Conservation (phyloP, 2,797 vertebrate species). For the Syngnathus acus region DNA sequence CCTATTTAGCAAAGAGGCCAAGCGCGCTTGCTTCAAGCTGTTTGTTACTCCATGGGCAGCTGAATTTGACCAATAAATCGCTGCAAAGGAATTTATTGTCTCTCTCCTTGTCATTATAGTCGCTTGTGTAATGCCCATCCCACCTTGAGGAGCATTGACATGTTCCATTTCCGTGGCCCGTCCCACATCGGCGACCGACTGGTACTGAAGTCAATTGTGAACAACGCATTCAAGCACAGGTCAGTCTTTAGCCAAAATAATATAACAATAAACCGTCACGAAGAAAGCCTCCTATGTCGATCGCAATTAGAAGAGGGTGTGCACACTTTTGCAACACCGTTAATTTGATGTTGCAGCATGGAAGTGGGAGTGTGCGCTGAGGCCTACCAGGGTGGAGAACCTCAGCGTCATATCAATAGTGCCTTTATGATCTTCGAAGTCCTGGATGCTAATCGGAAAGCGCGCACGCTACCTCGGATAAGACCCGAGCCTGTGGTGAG, state of each 20-base stretch:
- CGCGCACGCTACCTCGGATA: constrained; percentile 75
- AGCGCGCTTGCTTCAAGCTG: too few relatives aligned
- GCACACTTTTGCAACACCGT: neutral
- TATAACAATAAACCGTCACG: neutral
- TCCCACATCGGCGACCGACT: constrained; percentile 92
- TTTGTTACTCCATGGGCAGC: too few relatives aligned
- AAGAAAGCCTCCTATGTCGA: neutral
- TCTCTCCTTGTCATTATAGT: constrained; percentile 49
- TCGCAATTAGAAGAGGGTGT: neutral
- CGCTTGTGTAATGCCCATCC: constrained; percentile 86
- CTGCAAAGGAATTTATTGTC: neutral
- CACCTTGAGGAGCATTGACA: constrained; percentile 86
- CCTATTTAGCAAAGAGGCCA: too few relatives aligned
- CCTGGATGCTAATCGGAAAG: constrained; percentile 75
- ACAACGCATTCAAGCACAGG: constrained; percentile 93
- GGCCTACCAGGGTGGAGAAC: constrained; percentile 82
- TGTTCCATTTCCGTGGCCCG: constrained; percentile 95
- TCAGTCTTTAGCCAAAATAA: constrained; percentile 30
- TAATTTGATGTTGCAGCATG: constrained; percentile 72
- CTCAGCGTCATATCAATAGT: constrained; percentile 86
- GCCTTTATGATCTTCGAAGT: constrained; percentile 97
- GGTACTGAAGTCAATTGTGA: constrained; percentile 91
- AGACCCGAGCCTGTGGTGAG: constrained; percentile 86
- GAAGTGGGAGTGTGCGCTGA: constrained; percentile 95
- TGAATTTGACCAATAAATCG: neutral